Evolutionary conservation across 2,888 invertebrate species (phyloP).

Genomic region (Tubulanus polymorphus): DNA sequence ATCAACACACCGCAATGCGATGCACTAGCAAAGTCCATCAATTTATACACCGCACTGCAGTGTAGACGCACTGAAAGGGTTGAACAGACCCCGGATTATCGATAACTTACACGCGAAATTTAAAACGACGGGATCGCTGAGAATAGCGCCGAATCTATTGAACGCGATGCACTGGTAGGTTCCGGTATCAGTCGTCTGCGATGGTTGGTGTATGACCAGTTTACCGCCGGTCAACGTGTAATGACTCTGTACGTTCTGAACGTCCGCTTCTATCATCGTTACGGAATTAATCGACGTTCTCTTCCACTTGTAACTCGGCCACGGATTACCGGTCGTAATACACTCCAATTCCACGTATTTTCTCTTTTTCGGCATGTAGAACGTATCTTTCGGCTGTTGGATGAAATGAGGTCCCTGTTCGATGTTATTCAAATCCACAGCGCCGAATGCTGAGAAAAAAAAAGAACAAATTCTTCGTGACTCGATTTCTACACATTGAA

Average conservation of each 20-base stretch:
- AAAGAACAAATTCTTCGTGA: neutral
- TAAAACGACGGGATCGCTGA: constrained; percentile 81
- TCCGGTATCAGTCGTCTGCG: constrained; percentile 73
- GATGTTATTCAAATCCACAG: constrained; percentile 71
- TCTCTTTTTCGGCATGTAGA: constrained; percentile 57
- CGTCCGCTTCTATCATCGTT: constrained; percentile 2
- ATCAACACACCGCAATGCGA: too few relatives aligned
- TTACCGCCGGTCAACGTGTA: constrained; percentile 89
- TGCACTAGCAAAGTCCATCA: too few relatives aligned
- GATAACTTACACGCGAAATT: constrained; percentile 69
- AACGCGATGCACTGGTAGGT: constrained; percentile 86
- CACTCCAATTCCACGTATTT: constrained; percentile 42
- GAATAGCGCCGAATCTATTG: constrained; percentile 83
- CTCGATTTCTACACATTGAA: too few relatives aligned
- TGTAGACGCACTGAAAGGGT: too few relatives aligned
- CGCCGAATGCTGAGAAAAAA: constrained; percentile 28
- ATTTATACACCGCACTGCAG: too few relatives aligned
- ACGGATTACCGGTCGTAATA: constrained; percentile 69
- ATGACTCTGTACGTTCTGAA: constrained; percentile 52
- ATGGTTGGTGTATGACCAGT: constrained; percentile 78
- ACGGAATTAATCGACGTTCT: too few relatives aligned
- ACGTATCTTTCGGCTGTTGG: constrained; percentile 76
- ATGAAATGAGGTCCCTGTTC: constrained; percentile 86
- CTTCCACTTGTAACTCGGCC: constrained; percentile 86
- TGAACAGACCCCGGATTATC: neutral